Conservation (phyloP, 2,797 vertebrate genomes). For the Hipposideros larvatus region DNA sequence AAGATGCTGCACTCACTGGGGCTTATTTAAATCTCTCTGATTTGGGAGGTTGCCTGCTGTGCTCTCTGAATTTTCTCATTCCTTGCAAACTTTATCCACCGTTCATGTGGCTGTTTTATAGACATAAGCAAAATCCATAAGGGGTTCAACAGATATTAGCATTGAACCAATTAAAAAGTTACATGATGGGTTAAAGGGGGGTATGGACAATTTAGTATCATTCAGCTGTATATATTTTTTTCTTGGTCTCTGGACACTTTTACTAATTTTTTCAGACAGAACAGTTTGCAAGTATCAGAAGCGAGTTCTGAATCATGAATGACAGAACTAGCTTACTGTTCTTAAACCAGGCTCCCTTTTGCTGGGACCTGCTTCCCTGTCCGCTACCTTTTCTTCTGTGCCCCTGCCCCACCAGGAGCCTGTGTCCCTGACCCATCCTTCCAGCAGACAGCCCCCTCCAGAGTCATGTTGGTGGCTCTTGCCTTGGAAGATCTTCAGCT, state of each 20-base stretch:
- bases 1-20: neutral
- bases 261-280: neutral
- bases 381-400: fast-evolving
- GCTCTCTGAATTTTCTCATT: neutral
- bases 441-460: neutral
- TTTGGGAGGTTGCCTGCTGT: neutral
- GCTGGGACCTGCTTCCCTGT: neutral
- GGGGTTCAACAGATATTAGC: neutral
- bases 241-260: constrained; percentile 15
- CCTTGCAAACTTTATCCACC: neutral
- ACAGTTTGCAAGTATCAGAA: constrained; percentile 29
- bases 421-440: neutral
- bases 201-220: neutral
- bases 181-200: neutral
- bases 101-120: neutral
- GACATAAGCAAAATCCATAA: neutral
- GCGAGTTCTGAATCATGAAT: neutral
- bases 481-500: neutral
- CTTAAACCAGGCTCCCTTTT: neutral
- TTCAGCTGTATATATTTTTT: neutral
- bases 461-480: neutral
- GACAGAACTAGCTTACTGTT: neutral
- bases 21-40: neutral
- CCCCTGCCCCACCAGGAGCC: neutral
- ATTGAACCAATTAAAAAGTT: neutral